Conservation (phyloP, 2,797 vertebrate species). For the Poecilia gillii region DNA sequence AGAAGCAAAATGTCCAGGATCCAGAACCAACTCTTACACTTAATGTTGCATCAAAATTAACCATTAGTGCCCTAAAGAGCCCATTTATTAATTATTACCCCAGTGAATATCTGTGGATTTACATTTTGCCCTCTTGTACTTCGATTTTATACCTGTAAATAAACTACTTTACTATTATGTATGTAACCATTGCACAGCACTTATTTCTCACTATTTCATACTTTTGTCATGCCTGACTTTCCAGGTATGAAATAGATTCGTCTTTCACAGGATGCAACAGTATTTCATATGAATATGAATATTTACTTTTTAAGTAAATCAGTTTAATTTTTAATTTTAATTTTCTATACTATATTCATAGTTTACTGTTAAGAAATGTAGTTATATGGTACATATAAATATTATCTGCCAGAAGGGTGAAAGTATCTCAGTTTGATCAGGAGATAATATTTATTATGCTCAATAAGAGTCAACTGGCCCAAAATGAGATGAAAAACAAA, state of each 20-base stretch:
- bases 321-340: no score
- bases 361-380: neutral
- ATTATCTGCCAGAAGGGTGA: neutral
- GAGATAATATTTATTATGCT: neutral
- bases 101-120: neutral
- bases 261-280: neutral
- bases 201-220: neutral
- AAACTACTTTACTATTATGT: neutral
- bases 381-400: neutral
- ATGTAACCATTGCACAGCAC: neutral
- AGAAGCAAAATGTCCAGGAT: neutral
- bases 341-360: neutral
- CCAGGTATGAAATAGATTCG: neutral
- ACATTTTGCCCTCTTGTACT: neutral
- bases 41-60: neutral
- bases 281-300: neutral
- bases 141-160: neutral
- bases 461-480: neutral
- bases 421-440: neutral
- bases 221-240: neutral
- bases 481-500: neutral
- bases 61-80: neutral
- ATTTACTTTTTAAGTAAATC: neutral
- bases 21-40: neutral
- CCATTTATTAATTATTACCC: neutral